These are phyloP conservation scores for Zonitis immaculata DNA, from an alignment of 2,888 invertebrate genomes.

Conservation along the genomic window DNA sequence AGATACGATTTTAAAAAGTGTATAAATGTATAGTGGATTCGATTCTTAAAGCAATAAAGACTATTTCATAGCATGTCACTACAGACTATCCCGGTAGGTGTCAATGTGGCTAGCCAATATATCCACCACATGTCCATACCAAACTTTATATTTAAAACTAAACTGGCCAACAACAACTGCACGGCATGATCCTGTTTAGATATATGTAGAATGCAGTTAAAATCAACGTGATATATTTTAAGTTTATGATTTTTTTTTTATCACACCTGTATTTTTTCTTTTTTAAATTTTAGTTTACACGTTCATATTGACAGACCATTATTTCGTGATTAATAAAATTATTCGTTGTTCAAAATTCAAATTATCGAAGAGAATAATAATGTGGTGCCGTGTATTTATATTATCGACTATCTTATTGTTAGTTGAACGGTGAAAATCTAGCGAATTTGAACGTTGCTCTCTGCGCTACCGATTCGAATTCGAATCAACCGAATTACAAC, in stretches of 20 bases:
- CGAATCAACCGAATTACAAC: too few species aligned
- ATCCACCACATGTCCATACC: conserved; percentile 20
- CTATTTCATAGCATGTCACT: conserved; percentile 49
- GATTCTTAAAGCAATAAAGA: conserved; percentile 47
- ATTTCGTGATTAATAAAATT: conserved; percentile 3
- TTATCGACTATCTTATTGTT: too few species aligned
- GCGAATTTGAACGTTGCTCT: too few species aligned
- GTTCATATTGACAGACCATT: conserved; percentile 2
- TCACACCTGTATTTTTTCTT: conserved; percentile 44
- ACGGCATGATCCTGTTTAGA: conserved; percentile 44
- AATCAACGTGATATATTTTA: conserved; percentile 46
- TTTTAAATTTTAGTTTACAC: conserved; percentile 11
- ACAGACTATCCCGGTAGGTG: conserved; percentile 48
- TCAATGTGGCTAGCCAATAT: conserved; percentile 37
- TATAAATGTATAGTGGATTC: conserved; percentile 43
- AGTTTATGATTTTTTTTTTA: conserved; percentile 42
- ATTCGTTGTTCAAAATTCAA: neutral
- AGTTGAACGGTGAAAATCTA: too few species aligned
- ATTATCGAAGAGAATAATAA: too few species aligned
- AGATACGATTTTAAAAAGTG: conserved; percentile 29
- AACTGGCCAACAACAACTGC: conserved; percentile 31
- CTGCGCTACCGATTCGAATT: too few species aligned
- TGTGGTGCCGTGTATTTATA: too few species aligned
- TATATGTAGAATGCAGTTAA: conserved; percentile 46
- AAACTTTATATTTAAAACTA: conserved; percentile 14